Conservation (phyloP, 30 jellyfish, hydroid and myxozoan species). For the Clytia hemisphaerica region DNA sequence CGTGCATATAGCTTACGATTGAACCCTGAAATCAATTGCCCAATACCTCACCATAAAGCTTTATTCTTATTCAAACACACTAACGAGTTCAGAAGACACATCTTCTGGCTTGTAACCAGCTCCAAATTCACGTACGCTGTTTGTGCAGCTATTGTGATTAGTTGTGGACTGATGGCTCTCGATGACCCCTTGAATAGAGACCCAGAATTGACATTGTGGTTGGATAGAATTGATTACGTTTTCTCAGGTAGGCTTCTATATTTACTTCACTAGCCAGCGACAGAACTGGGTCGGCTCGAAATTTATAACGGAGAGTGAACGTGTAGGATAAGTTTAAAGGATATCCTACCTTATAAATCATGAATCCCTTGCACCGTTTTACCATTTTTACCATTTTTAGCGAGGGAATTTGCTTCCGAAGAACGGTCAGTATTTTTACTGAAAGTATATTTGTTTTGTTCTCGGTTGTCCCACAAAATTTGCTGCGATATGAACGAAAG, state of each 20-base stretch:
- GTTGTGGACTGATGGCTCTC: slow-evolving; percentile 60
- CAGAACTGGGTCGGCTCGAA: too few species aligned
- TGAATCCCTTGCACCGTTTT: too few species aligned
- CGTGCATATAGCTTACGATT: slow-evolving; percentile 18
- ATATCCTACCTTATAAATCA: too few species aligned
- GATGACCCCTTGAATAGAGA: slow-evolving; percentile 55
- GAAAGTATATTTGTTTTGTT: too few species aligned
- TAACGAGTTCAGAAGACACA: slow-evolving; percentile 34
- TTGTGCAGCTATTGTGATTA: slow-evolving; percentile 33
- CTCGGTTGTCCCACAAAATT: too few species aligned
- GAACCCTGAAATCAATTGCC: slow-evolving; percentile 22
- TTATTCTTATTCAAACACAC: slow-evolving; percentile 46
- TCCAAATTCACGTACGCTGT: slow-evolving; percentile 28
- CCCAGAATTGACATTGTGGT: background rate
- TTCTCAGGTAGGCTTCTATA: slow-evolving; percentile 72
- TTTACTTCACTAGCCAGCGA: too few species aligned
- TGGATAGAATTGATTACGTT: slow-evolving; percentile 37
- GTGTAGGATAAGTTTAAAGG: too few species aligned
- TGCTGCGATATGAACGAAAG: too few species aligned
- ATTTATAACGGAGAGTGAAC: too few species aligned
- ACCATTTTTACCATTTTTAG: too few species aligned
- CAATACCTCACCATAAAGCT: slow-evolving; percentile 64
- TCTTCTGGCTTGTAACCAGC: slow-evolving; percentile 35
- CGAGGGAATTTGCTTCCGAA: too few species aligned
- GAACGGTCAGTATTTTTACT: too few species aligned